Conservation (phyloP, 2,797 vertebrate genomes). For the Mus minutoides region DNA sequence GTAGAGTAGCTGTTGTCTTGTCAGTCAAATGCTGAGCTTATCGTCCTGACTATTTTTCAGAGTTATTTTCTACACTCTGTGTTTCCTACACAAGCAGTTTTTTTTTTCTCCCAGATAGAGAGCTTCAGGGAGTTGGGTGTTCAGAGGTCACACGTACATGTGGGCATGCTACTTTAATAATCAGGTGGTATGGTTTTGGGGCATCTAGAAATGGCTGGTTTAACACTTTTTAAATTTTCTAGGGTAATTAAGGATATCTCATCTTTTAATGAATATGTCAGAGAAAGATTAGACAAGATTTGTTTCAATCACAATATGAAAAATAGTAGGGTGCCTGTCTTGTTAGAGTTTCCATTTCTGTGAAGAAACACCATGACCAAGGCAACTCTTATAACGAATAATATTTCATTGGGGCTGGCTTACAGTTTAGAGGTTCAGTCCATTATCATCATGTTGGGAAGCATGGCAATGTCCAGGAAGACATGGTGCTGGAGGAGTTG, state of each 20-base stretch:
- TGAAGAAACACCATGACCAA: background rate
- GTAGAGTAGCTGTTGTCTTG: background rate
- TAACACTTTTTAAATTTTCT: slow-evolving; percentile 39
- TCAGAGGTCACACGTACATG: background rate
- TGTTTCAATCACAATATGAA: background rate
- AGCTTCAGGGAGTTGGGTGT: too few species aligned
- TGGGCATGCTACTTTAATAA: background rate
- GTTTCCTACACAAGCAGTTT: background rate
- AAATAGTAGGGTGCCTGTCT: background rate
- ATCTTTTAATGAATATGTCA: slow-evolving; percentile 3
- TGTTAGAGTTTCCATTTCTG: background rate
- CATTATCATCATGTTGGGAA: background rate
- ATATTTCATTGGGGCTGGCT: background rate
- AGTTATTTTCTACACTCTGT: background rate
- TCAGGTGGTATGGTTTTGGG: too few species aligned
- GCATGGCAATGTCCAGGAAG: background rate
- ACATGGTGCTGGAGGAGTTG: background rate
- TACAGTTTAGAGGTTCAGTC: background rate
- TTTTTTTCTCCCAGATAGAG: background rate
- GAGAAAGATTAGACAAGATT: slow-evolving; percentile 9
- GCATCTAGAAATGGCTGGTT: background rate
- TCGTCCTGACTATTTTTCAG: background rate
- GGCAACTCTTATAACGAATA: background rate
- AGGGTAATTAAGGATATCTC: background rate
- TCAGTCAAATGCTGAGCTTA: background rate